These are phyloP conservation scores for Actinia tenebrosa DNA, from an alignment of 64 coral and sea anemone species.

Conservation along the genomic window DNA sequence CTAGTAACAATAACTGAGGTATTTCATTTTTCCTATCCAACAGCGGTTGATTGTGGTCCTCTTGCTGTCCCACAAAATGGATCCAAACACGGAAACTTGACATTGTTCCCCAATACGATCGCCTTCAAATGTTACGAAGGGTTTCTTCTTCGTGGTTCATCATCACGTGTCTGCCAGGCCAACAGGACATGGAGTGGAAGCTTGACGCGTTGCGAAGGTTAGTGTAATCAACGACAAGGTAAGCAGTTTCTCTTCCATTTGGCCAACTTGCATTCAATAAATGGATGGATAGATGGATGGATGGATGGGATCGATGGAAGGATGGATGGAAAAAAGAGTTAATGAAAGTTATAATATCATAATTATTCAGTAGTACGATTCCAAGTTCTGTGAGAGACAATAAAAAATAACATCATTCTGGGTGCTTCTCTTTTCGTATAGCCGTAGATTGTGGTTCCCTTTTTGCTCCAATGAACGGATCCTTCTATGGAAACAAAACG, in stretches of 20 bases:
- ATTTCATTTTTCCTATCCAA: background rate
- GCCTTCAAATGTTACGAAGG: constrained; percentile 46
- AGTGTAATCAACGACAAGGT: background rate
- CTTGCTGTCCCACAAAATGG: constrained; percentile 45
- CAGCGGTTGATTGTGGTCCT: constrained; percentile 58
- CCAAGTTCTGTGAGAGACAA: background rate
- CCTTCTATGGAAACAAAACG: constrained; percentile 1
- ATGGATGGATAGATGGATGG: background rate
- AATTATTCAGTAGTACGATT: background rate
- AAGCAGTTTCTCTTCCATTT: background rate
- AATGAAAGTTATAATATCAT: background rate
- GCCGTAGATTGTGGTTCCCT: constrained; percentile 38
- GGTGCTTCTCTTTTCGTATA: background rate
- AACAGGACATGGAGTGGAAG: constrained; percentile 42
- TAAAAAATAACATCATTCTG: background rate
- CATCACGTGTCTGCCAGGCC: constrained; percentile 12
- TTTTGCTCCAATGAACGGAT: constrained; percentile 13
- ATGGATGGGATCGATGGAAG: background rate
- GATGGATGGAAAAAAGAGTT: background rate
- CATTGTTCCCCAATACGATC: constrained; percentile 20
- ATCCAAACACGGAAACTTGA: background rate
- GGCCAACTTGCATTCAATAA: background rate
- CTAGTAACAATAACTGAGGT: background rate
- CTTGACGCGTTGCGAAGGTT: background rate
- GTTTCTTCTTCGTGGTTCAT: constrained; percentile 25